Base-by-base conservation (phyloP, 92 coral and sea anemone genomes). In the Bergia sp. region DNA sequence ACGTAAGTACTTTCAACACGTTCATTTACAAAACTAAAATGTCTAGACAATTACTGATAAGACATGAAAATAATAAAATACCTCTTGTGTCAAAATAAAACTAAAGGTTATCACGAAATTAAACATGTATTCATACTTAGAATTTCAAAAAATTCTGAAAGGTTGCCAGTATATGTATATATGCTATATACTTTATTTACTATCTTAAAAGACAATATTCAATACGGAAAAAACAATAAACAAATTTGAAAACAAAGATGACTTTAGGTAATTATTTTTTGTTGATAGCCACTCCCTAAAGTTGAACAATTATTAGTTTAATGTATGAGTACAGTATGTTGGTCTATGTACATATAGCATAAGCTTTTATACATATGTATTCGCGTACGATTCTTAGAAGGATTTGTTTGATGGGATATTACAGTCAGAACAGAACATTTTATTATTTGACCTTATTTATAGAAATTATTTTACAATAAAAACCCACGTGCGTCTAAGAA, bases 21-120 rank as follows among this genome's bases (percentile, higher is more conserved):
- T 76, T 74, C 7, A 18, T 18, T 39, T 21, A 76, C 44, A 74
- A 74, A 73, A 29, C 8, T 11, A 5, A 13, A 76, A 37, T 5
- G 80, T 76, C 80, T 41, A 18, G 80, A 76, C 50, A 76, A 2
- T 41, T 44, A 76, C 43, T 76, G 80, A 76, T 44, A 41, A 44
- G 45, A 38, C 29, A 36, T 16, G 45, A 73, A 37, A 42, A 37
- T 40, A 18, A 1, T 3, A 41, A 76, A 50, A 13, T n/a, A 16
- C 80, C 29, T 7, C 29, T 61, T 6, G n/a, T 61, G n/a, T 20
- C n/a, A 61, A 61, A 16, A 4, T 10, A 55, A 55, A 10, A 55
- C 64, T 39, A 21, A 76, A 41, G 80, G 50, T 76, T 76, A 41
- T 76, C 80, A 76, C 41, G 23, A 29, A 74, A 74, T 6, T 76